phyloP scores from a whole-genome alignment of 2,888 invertebrate species.

The Acholoe squamosa region DNA sequence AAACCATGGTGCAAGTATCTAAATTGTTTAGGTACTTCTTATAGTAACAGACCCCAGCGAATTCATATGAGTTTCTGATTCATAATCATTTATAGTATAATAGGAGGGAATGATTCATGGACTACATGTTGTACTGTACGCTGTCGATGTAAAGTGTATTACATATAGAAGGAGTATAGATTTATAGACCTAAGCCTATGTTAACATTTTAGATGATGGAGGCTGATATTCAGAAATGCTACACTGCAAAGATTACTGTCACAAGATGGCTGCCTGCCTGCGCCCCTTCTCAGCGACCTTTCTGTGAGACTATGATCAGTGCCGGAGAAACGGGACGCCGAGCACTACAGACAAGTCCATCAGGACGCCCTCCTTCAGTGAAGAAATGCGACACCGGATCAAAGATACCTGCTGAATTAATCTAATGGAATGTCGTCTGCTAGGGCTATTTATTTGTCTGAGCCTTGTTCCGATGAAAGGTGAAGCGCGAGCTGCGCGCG shows the following conservation, averaged over 20 bases:
- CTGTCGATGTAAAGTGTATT: no score
- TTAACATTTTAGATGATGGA: neutral
- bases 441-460: conserved; percentile 53
- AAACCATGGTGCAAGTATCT: no score
- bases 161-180: no score
- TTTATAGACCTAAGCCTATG: no score
- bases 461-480: conserved; percentile 19
- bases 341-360: neutral
- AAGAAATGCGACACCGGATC: conserved; percentile 50
- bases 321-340: conserved; percentile 20
- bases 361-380: neutral
- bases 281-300: neutral
- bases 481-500: conserved; percentile 53
- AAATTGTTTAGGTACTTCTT: no score
- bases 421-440: conserved; percentile 52
- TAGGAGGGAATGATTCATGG: no score
- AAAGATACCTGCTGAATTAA: conserved; percentile 51
- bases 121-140: no score
- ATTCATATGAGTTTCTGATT: no score
- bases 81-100: no score
- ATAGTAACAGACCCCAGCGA: no score
- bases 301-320: neutral
- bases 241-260: neutral
- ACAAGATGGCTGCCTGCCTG: neutral
- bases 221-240: neutral